Base-by-base conservation (phyloP, 2,113 vertebrate genomes). In the Tetrao urogallus region DNA sequence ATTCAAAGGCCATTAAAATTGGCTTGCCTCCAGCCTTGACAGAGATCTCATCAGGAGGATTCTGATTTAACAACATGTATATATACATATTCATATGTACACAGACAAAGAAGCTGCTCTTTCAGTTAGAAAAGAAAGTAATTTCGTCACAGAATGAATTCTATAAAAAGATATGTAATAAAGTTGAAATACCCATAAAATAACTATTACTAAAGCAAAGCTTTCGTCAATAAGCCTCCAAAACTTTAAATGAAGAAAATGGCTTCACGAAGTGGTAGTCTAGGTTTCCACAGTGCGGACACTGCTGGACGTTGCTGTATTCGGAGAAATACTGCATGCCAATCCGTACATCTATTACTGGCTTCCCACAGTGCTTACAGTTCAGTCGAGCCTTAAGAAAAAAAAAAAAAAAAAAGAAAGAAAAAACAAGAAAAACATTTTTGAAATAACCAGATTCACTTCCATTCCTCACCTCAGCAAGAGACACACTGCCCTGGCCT, bases 251-350 rank as follows among this genome's bases (percentile, higher is more conserved):
- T 90, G 99, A 99, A 95, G 99, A 99, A 97, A 99, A 99, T 91
- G 99, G 99, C 98, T 99, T 99, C 97, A 99, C 99, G 77, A 99
- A 99, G 97, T 99, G 99, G 98, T 99, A 99, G 98, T 99, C 99
- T 98, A 99, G 98, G 97, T 99, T 99, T 91, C 99, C 99, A 90
- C 99, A 99, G 98, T 99, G 99, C 58, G 99, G 99, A 95, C 99
- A 99, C 97, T 99, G 99, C 97, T 99, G 99, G 92, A 99, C 99
- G 40, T 99, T 99, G 97, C 99, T 99, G 98, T 99, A 99, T 96
- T 99, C 99, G 1, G 99, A 99, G 98, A 99, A 99, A 98, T 99
- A 99, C 98, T 99, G 99, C 99, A 99, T 99, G 71, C 99, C 99
- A 22, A 99, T 98, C 65, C 99, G 98, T 54, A 99, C 99, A 52